Evolutionary conservation across 2,888 invertebrate species (phyloP).

Genomic region (Rutpela maculata): DNA sequence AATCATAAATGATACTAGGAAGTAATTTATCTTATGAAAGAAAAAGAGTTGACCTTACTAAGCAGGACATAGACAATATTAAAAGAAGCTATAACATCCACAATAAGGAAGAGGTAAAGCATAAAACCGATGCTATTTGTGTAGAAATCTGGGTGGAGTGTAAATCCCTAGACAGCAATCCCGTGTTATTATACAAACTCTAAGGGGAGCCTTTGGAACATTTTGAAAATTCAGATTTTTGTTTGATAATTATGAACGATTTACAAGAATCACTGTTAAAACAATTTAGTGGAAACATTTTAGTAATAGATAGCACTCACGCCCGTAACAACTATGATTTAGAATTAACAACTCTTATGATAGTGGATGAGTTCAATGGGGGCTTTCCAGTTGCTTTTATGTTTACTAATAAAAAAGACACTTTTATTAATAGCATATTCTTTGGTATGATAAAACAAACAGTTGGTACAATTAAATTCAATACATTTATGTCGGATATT

Average conservation of each 20-base stretch:
- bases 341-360: neutral
- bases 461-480: neutral
- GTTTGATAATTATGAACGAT: conserved; percentile 18
- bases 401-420: conserved; percentile 35
- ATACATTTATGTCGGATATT: neutral
- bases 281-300: neutral
- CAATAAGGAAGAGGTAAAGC: conserved; percentile 12
- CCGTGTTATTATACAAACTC: conserved; percentile 40
- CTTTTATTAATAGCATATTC: neutral
- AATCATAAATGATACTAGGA: neutral
- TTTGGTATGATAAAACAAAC: neutral
- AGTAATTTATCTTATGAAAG: neutral
- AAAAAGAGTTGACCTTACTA: conserved; percentile 28
- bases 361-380: conserved; percentile 31
- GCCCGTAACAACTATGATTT: conserved; percentile 38
- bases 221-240: neutral
- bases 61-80: conserved; percentile 31
- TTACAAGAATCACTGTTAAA: neutral
- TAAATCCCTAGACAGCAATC: conserved; percentile 26
- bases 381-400: conserved; percentile 34
- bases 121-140: conserved; percentile 25
- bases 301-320: conserved; percentile 39
- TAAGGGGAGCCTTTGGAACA: neutral
- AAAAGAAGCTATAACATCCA: conserved; percentile 21
- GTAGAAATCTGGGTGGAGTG: conserved; percentile 31